phyloP scores from a whole-genome alignment of 2,113 vertebrate species.

The Halichoerus grypus region DNA sequence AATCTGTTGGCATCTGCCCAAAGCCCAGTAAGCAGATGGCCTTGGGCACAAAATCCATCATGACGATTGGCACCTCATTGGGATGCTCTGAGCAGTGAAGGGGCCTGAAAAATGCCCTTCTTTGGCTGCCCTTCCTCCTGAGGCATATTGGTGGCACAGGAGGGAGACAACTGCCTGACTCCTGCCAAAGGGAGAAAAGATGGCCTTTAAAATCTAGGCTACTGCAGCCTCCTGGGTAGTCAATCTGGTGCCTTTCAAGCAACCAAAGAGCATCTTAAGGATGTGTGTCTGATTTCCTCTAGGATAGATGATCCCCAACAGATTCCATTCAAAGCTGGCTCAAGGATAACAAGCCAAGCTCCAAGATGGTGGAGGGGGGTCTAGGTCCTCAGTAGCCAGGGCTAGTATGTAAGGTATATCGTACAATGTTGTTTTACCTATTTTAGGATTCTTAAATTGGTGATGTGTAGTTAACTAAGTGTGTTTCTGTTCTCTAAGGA shows the following conservation, averaged over 20 bases:
- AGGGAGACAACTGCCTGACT: slow-evolving; percentile 33
- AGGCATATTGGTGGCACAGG: slow-evolving; percentile 75
- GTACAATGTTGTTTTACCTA: neutral
- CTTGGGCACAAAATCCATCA: slow-evolving; percentile 31
- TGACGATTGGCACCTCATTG: slow-evolving; percentile 39
- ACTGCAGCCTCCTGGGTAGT: slow-evolving; percentile 50
- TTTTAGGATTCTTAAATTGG: neutral
- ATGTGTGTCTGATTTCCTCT: neutral
- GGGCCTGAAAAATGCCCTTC: slow-evolving; percentile 47
- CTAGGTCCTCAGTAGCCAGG: neutral
- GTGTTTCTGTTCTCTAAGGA: neutral
- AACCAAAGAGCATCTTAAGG: slow-evolving; percentile 28
- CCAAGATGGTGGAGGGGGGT: neutral
- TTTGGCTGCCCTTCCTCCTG: slow-evolving; percentile 69
- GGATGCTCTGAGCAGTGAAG: slow-evolving; percentile 12
- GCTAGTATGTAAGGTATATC: neutral
- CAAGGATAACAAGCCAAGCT: neutral
- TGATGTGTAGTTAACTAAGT: neutral
- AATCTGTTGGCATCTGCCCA: slow-evolving; percentile 30
- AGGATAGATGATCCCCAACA: neutral
- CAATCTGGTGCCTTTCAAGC: slow-evolving; percentile 73
- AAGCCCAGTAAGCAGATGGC: slow-evolving; percentile 75
- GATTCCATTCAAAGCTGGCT: neutral
- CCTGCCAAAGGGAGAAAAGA: slow-evolving; percentile 65
- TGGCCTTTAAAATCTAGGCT: slow-evolving; percentile 79